Conservation (phyloP, 2,797 vertebrate genomes). For the Epinephelus malabaricus region DNA sequence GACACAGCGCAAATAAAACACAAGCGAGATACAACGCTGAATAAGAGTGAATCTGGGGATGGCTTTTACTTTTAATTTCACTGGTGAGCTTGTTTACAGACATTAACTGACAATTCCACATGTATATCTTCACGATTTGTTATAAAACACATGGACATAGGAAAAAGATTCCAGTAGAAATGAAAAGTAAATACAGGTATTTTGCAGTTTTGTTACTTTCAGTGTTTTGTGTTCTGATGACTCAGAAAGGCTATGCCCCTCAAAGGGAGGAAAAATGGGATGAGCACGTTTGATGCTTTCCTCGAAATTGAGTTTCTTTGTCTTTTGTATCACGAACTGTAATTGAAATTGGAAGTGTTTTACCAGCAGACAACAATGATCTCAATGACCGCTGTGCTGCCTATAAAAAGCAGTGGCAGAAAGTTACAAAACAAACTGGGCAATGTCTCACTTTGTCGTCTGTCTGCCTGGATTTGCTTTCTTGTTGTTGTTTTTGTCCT, state of each 20-base stretch:
- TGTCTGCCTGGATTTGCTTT: slow-evolving; percentile 80
- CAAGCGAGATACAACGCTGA: too few relatives aligned
- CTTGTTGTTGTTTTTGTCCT: slow-evolving; percentile 80
- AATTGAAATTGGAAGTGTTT: slow-evolving; percentile 63
- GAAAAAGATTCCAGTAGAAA: background rate
- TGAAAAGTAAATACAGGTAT: slow-evolving; percentile 5
- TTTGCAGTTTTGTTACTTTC: slow-evolving; percentile 9
- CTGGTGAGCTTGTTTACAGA: too few relatives aligned
- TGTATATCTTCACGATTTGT: background rate
- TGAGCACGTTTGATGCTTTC: slow-evolving; percentile 16
- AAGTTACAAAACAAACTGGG: slow-evolving; percentile 77
- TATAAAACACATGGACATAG: background rate
- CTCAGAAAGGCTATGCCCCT: slow-evolving; percentile 12
- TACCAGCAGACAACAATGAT: slow-evolving; percentile 51
- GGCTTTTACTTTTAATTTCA: too few relatives aligned
- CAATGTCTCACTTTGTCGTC: slow-evolving; percentile 79
- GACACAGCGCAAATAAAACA: too few relatives aligned
- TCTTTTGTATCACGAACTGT: slow-evolving; percentile 41
- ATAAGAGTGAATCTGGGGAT: too few relatives aligned
- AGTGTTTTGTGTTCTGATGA: slow-evolving; percentile 9
- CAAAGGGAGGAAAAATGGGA: slow-evolving; percentile 5
- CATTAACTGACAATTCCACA: too few relatives aligned
- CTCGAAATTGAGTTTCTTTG: slow-evolving; percentile 26
- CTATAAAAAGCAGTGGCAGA: slow-evolving; percentile 62
- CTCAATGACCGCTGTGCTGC: slow-evolving; percentile 45